Percentiles rank a stretch among this genome's conserved stretches.
phyloP scores from a whole-genome alignment of 2,797 vertebrate genomes.

The Notolabrus celidotus region DNA sequence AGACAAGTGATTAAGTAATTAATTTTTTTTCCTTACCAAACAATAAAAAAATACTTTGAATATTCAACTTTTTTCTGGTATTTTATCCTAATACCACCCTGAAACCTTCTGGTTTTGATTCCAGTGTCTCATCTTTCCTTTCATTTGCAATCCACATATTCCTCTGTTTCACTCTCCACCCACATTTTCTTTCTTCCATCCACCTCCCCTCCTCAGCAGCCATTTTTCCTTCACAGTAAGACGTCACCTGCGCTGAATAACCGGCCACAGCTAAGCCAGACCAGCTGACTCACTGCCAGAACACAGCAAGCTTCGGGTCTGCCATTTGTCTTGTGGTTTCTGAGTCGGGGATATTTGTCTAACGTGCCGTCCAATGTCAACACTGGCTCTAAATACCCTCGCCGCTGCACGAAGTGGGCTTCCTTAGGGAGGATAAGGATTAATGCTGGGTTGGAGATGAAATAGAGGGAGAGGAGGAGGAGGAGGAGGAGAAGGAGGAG shows the following conservation, averaged over 20 bases:
- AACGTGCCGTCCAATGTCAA: constrained; percentile 83
- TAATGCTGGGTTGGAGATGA: constrained; percentile 68
- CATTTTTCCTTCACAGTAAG: constrained; percentile 62
- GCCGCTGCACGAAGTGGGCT: constrained; percentile 74
- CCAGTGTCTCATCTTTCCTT: constrained; percentile 30
- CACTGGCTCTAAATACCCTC: constrained; percentile 79
- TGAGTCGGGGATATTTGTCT: constrained; percentile 80
- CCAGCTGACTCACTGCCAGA: constrained; percentile 70
- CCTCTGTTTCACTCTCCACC: constrained; percentile 15
- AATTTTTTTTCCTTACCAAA: background rate
- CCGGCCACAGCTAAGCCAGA: constrained; percentile 68
- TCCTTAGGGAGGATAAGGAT: constrained; percentile 77
- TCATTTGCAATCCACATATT: constrained; percentile 41
- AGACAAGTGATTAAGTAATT: constrained; percentile 36
- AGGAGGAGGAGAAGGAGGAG: constrained; percentile 44
- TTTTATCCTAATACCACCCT: constrained; percentile 5
- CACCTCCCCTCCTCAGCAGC: constrained; percentile 28
- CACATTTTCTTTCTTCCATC: constrained; percentile 53
- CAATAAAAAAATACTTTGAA: background rate
- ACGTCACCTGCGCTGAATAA: constrained; percentile 76
- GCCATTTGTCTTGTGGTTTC: constrained; percentile 84
- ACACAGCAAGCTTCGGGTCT: constrained; percentile 68
- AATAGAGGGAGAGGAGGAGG: constrained; percentile 51
- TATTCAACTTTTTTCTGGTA: background rate
- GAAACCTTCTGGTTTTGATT: constrained; percentile 30